Evolutionary conservation across 2,113 vertebrate species (phyloP).

Genomic region (Psilopsiagon aymara): DNA sequence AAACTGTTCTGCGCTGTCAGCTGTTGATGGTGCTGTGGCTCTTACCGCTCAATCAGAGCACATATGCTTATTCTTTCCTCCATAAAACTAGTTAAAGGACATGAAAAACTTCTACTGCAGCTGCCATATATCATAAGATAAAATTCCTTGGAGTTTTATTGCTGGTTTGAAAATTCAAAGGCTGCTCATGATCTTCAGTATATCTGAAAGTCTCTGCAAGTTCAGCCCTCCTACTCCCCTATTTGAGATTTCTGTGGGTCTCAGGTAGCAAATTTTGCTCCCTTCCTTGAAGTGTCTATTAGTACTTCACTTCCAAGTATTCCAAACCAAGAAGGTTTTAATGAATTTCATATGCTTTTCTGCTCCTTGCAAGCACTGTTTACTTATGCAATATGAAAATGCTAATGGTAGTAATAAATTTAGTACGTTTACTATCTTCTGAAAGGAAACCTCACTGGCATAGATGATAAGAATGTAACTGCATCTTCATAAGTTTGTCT

Average conservation of each 20-base stretch:
- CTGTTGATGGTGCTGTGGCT: slow-evolving; percentile 4
- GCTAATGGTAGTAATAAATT: slow-evolving; percentile 26
- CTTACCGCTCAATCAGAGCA: neutral
- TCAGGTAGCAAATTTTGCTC: neutral
- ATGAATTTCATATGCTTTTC: neutral
- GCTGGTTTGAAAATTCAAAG: neutral
- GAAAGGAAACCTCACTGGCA: neutral
- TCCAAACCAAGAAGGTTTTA: neutral
- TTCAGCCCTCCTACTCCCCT: neutral
- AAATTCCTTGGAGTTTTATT: neutral
- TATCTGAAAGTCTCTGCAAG: neutral
- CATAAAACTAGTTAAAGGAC: slow-evolving; percentile 23
- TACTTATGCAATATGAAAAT: slow-evolving; percentile 33
- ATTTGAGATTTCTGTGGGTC: neutral
- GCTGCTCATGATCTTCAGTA: neutral
- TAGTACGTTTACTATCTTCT: slow-evolving; percentile 8
- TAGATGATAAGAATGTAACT: neutral
- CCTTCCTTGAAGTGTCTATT: neutral
- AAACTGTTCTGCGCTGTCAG: slow-evolving; percentile 30
- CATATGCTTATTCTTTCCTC: neutral
- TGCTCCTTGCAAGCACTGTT: neutral
- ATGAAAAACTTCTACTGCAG: neutral
- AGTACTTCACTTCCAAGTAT: neutral
- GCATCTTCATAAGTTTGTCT: neutral
- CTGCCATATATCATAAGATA: neutral